Evolutionary conservation across 2,797 vertebrate species (phyloP).

Genomic region (Falco berigora): DNA sequence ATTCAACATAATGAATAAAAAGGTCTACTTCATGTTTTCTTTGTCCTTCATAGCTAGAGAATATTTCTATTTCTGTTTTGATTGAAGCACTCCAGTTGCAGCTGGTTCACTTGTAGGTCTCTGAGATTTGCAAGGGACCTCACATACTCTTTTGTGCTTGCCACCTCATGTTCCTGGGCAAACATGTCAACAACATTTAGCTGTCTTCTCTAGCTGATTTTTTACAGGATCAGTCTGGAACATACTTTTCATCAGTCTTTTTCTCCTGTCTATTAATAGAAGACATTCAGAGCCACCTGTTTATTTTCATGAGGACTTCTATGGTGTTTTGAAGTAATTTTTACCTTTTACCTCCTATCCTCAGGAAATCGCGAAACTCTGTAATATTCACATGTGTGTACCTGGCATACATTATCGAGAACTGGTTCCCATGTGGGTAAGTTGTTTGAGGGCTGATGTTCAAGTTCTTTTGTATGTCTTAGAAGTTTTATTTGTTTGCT

Average conservation of each 20-base stretch:
- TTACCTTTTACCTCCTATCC: neutral
- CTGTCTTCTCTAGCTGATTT: neutral
- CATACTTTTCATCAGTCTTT: neutral
- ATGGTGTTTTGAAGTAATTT: neutral
- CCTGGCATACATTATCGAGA: neutral
- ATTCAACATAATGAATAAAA: neutral
- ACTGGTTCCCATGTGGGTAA: neutral
- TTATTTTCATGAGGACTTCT: neutral
- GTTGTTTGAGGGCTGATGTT: neutral
- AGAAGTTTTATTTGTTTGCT: neutral
- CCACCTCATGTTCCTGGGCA: neutral
- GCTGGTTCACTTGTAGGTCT: neutral
- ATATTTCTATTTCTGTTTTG: neutral
- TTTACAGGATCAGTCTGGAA: neutral
- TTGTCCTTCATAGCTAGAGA: neutral
- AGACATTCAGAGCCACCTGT: neutral
- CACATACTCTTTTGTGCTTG: neutral
- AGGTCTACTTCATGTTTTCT: neutral
- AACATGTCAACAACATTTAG: neutral
- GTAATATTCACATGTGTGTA: neutral
- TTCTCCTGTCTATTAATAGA: neutral
- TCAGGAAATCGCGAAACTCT: neutral
- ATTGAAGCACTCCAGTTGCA: neutral
- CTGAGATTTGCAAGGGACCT: neutral
- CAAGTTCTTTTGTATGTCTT: neutral